A percentile compares a stretch with the other conserved stretches of the same genome.
These are phyloP conservation scores for Pocillopora verrucosa DNA, from an alignment of 64 coral and sea anemone genomes.

Conservation along the genomic window DNA sequence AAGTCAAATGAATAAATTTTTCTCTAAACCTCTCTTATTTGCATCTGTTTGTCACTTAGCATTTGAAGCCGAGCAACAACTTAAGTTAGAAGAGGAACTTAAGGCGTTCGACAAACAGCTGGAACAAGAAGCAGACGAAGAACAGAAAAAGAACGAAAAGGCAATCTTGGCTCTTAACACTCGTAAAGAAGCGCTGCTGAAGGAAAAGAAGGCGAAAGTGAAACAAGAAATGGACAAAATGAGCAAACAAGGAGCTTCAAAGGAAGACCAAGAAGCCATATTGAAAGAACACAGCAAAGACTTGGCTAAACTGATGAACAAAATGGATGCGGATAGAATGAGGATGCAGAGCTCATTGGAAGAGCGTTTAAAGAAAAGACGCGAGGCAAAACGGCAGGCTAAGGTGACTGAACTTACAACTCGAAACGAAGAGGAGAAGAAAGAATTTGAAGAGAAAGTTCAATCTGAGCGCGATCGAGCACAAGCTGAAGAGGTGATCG, in stretches of 20 bases:
- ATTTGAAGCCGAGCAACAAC: slow-evolving; percentile 85
- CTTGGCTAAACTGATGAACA: slow-evolving; percentile 95
- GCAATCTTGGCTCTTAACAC: slow-evolving; percentile 92
- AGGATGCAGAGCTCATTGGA: slow-evolving; percentile 98
- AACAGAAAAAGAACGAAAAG: slow-evolving; percentile 96
- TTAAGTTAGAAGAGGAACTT: slow-evolving; percentile 58
- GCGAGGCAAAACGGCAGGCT: slow-evolving; percentile 81
- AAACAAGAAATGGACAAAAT: slow-evolving; percentile 96
- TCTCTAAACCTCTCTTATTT: neutral
- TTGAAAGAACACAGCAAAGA: slow-evolving; percentile 99
- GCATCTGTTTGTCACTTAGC: slow-evolving; percentile 44
- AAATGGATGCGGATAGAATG: slow-evolving; percentile 99
- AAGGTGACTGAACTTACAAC: slow-evolving; percentile 73
- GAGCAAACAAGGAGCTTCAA: slow-evolving; percentile 82
- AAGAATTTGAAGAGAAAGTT: slow-evolving; percentile 82
- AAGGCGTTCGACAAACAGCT: slow-evolving; percentile 74
- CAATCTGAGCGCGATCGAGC: slow-evolving; percentile 76
- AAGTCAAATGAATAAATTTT: neutral
- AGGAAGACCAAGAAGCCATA: slow-evolving; percentile 89
- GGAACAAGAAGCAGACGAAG: slow-evolving; percentile 70
- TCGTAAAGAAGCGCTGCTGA: slow-evolving; percentile 89
- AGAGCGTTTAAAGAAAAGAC: slow-evolving; percentile 88
- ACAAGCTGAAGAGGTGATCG: slow-evolving; percentile 79
- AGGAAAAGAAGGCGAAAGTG: slow-evolving; percentile 93
- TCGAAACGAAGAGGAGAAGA: slow-evolving; percentile 81